Percentiles rank a stretch among this genome's conserved stretches.
These are phyloP conservation scores for Rhinolophus sinicus DNA, from an alignment of 2,113 vertebrate genomes.

Conservation along the genomic window DNA sequence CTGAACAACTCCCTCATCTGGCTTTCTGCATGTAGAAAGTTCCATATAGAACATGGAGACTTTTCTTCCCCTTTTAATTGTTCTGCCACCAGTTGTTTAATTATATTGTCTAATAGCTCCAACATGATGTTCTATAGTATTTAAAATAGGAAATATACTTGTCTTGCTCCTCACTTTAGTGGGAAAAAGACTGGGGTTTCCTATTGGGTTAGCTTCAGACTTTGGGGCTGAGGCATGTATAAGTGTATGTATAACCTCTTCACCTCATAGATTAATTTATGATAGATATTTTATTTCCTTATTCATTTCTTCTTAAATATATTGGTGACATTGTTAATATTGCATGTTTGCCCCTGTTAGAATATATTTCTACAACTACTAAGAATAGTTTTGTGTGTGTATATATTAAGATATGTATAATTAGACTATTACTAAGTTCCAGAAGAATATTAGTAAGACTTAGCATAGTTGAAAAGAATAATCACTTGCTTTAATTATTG, in stretches of 20 bases:
- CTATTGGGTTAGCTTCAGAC: background rate
- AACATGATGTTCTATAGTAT: background rate
- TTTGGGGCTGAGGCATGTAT: background rate
- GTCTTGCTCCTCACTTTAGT: background rate
- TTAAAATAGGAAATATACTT: background rate
- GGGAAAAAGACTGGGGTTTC: background rate
- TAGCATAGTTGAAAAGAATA: background rate
- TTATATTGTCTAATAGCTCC: background rate
- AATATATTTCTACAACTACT: background rate
- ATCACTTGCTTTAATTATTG: background rate
- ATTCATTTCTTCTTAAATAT: background rate
- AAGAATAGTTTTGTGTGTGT: conserved; percentile 3
- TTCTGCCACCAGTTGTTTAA: background rate
- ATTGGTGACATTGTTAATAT: background rate
- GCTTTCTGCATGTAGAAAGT: background rate
- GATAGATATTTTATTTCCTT: background rate
- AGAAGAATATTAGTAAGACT: background rate
- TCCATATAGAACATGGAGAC: background rate
- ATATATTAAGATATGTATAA: background rate
- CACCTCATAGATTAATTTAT: background rate
- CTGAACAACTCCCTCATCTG: background rate
- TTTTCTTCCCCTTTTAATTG: background rate
- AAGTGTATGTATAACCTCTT: background rate
- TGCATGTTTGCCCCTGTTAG: background rate
- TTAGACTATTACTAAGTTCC: background rate